Evolutionary conservation across 2,888 invertebrate genomes (phyloP).

Genomic region (Philereme vetulata): DNA sequence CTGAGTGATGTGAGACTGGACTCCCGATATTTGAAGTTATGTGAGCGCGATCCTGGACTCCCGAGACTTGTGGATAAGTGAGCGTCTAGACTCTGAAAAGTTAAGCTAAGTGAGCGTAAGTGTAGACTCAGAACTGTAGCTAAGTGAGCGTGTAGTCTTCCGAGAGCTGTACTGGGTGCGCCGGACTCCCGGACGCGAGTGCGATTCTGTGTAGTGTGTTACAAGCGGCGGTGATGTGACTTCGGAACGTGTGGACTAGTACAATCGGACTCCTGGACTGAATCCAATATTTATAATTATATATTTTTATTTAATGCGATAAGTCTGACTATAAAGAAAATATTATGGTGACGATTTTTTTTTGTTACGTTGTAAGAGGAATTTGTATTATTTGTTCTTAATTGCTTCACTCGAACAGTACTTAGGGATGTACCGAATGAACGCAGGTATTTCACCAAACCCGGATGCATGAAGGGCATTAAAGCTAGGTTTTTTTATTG

Average conservation of each 20-base stretch:
- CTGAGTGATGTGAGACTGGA: too few relatives aligned
- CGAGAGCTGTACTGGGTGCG: neutral
- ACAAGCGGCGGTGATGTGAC: slow-evolving; percentile 5
- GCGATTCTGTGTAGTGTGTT: slow-evolving; percentile 15
- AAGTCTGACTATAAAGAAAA: slow-evolving; percentile 80
- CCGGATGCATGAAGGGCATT: slow-evolving; percentile 72
- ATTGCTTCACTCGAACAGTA: slow-evolving; percentile 77
- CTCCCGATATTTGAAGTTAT: too few relatives aligned
- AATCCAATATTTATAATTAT: slow-evolving; percentile 78
- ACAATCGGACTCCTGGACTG: slow-evolving; percentile 57
- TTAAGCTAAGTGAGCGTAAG: slow-evolving; percentile 6
- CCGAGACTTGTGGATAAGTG: neutral
- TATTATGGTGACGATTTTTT: slow-evolving; percentile 64
- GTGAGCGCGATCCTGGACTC: too few relatives aligned
- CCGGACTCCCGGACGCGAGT: neutral
- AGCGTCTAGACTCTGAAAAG: neutral
- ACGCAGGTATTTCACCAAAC: slow-evolving; percentile 54
- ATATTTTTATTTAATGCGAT: slow-evolving; percentile 82
- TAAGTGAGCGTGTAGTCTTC: neutral
- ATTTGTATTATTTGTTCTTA: slow-evolving; percentile 74
- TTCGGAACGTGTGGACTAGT: slow-evolving; percentile 11
- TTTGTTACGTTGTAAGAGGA: slow-evolving; percentile 73
- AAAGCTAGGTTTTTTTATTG: slow-evolving; percentile 83
- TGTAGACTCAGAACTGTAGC: neutral
- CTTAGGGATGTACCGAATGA: slow-evolving; percentile 65